Conservation (phyloP, 2,113 vertebrate species). For the Mesoclemmys tuberculata region DNA sequence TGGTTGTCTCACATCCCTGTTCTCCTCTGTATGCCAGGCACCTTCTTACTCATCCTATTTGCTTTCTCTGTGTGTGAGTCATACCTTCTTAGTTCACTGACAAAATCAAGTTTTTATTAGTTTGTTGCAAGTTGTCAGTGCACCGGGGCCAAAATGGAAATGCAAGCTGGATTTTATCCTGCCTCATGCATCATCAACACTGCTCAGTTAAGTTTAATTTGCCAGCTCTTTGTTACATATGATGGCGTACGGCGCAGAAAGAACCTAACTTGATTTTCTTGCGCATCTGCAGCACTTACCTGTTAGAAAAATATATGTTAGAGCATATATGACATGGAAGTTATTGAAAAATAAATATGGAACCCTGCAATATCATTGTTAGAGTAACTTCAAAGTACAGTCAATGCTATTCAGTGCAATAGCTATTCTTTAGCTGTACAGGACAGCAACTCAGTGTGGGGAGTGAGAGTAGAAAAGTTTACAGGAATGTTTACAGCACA, state of each 20-base stretch:
- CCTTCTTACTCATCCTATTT: background rate
- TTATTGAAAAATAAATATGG: background rate
- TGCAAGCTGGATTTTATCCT: background rate
- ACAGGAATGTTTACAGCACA: background rate
- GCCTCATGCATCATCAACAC: background rate
- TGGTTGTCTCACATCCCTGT: background rate
- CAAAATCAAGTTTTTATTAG: background rate
- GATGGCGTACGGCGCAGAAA: background rate
- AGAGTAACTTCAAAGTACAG: background rate
- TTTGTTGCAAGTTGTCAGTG: background rate
- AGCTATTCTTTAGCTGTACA: background rate
- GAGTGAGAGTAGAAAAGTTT: background rate
- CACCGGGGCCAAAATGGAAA: background rate
- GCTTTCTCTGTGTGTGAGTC: background rate
- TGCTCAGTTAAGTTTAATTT: background rate
- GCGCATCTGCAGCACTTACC: background rate
- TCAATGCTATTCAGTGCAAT: background rate
- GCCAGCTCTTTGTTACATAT: background rate
- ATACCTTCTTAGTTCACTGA: background rate
- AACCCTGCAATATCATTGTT: background rate
- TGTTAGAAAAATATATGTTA: background rate
- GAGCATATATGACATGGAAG: background rate
- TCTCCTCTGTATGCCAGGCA: background rate
- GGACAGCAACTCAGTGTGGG: background rate
- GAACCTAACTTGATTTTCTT: background rate